Evolutionary conservation across 2,888 invertebrate species (phyloP), one percentile per base, ranked within the genome.

Genomic region (Micropterix aruncella): DNA sequence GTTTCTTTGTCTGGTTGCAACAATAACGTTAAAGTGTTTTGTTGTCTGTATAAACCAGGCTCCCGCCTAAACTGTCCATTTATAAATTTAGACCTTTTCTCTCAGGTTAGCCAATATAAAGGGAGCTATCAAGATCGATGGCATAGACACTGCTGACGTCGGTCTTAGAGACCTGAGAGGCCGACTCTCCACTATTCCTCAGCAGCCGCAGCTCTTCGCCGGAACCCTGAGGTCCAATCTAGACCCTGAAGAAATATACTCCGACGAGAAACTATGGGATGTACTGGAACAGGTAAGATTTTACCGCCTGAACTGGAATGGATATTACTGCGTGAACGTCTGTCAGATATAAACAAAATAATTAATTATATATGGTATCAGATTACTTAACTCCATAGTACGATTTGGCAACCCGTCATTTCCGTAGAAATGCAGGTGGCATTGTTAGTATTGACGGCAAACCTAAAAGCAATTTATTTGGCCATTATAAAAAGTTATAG

Each of bases 151-250:
- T 0, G 55, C 55, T 1, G 54, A 60, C 41, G 66, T 69, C 0
- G 75, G 76, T 0, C 60, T 87, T 9, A 67, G 71, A 16, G 63
- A 66, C 38, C 66, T 79, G 55, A 64, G 79, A 0, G 59, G 65
- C 0, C 65, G 73, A 2, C 69, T 79, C 41, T 76, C 75, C 48
- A 79, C 79, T 16, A 65, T 80, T 48, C 83, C 83, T 1, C 80
- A 84, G 59, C 73, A 83, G 40, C 81, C 83, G 0, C 77, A 83
- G 15, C 58, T 85, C 16, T 83, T 90, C 59, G 80, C 83, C 1
- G 87, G 86, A n/a, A 74, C 81, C 0, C 60, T 90, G 47, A 63
- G 89, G 1, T 76, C 78, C 50, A 90, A 90, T 60, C 64, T 90
- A 37, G 89, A 89, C 61, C 89, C 89, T 0, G 80, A 81, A 55